Percentiles rank a stretch among this genome's conserved stretches.
These are phyloP conservation scores for Drosophila mimica DNA, from an alignment of 2,888 invertebrate genomes.

Conservation along the genomic window DNA sequence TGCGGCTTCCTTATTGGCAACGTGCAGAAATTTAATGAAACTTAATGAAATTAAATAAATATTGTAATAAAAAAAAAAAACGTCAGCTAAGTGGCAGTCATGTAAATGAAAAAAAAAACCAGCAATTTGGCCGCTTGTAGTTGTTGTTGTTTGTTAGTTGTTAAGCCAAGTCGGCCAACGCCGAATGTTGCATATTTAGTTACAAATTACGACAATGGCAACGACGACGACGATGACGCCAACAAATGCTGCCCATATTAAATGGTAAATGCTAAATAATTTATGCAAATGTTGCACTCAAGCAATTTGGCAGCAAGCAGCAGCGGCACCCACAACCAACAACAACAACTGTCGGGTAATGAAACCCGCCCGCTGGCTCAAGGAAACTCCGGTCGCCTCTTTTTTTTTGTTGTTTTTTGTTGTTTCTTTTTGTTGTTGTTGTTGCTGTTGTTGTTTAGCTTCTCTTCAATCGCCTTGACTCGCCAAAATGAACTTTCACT, in stretches of 20 bases:
- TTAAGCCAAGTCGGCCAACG: conserved; percentile 47
- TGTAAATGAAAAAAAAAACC: conserved; percentile 1
- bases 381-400: conserved; percentile 64
- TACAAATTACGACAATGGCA: conserved; percentile 79
- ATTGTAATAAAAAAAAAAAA: conserved; percentile 49
- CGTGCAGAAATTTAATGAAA: conserved; percentile 77
- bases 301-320: conserved; percentile 72
- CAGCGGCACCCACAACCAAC: conserved; percentile 36
- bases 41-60: conserved; percentile 79
- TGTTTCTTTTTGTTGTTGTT: conserved; percentile 10
- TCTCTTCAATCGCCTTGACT: conserved; percentile 67
- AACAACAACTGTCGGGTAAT: conserved; percentile 66
- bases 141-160: conserved; percentile 40
- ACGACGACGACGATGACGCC: conserved; percentile 47
- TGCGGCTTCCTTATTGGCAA: conserved; percentile 71
- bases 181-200: conserved; percentile 70
- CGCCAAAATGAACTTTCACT: conserved; percentile 80
- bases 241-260: conserved; percentile 71
- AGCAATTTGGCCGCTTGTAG: conserved; percentile 22
- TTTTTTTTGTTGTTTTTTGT: conserved; percentile 16
- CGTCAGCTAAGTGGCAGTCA: conserved; percentile 41
- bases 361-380: conserved; percentile 76
- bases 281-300: conserved; percentile 75
- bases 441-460: conserved; percentile 3
- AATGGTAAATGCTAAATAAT: conserved; percentile 77